Evolutionary conservation across 2,797 vertebrate genomes (phyloP).

Genomic region (Phyllotis vaccarum): DNA sequence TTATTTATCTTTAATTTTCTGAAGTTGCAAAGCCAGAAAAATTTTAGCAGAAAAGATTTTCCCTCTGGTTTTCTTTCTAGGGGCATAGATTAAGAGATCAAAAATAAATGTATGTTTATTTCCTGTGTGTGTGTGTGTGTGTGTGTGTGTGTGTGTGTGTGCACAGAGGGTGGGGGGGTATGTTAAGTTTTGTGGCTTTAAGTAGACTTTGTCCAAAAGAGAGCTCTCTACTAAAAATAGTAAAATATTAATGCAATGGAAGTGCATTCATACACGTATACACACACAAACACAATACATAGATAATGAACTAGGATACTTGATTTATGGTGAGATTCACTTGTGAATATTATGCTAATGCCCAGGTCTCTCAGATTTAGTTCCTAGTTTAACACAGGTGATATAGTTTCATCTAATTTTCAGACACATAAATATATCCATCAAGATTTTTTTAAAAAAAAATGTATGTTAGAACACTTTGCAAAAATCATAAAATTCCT

Average conservation of each 20-base stretch:
- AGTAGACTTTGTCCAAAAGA: slow-evolving; percentile 12
- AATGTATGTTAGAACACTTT: background rate
- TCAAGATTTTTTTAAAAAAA: slow-evolving; percentile 7
- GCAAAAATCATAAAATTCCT: background rate
- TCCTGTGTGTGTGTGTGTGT: background rate
- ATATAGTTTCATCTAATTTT: slow-evolving; percentile 14
- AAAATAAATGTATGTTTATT: slow-evolving; percentile 9
- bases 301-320: background rate
- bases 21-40: background rate
- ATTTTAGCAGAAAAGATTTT: background rate
- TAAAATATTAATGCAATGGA: background rate
- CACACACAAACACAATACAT: background rate
- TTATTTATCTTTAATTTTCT: slow-evolving; percentile 25
- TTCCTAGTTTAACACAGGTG: background rate
- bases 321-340: background rate
- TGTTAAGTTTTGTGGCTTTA: slow-evolving; percentile 5
- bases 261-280: background rate
- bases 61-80: background rate
- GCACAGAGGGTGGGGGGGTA: too few relatives aligned
- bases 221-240: background rate
- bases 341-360: background rate
- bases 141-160: too few relatives aligned
- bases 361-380: background rate
- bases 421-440: background rate
- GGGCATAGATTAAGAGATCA: background rate